Evolutionary conservation across 2,888 invertebrate genomes (phyloP), one percentile per base, ranked within the genome.

Genomic region (Dione vanillae): DNA sequence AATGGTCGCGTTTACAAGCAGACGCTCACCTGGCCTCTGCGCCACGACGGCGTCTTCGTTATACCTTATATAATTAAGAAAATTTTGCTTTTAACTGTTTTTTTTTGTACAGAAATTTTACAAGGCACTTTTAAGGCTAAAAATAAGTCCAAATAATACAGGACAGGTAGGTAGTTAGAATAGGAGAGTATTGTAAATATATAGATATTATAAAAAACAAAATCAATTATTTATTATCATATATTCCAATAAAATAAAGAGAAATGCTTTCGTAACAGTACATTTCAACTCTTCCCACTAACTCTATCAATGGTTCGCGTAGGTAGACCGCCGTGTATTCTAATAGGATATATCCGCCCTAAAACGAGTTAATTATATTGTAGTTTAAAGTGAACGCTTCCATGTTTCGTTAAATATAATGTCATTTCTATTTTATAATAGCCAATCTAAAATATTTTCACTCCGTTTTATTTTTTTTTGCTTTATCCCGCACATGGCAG

Each of bases 271-370:
- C 47, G 61, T 51, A 65, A 70, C 43, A 54, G 43, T 49, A 70
- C 37, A 49, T 65, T 20, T 40, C 35, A 54, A 56, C 65, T 69
- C 69, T 68, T 68, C 70, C 73, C 73, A 73, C 73, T 43, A 66
- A 61, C 41, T 66, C 54, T 68, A 62, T 51, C 68, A 68, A 70
- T 67, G 67, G 64, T 51, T 27, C 16, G 72, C 14, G 74, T 72
- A 52, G 72, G 74, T 14, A 62, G 58, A 72, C 72, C 62, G 70
- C 67, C 69, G 52, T 65, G 62, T 59, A 45, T 62, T 45, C 66
- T 72, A 74, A 74, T 72, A 47, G 68, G 41, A 72, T 58, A 65
- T 72, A 74, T 74, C 74, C 74, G 74, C 62, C 62, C 68, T 68
- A 72, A 70, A 70, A 71, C 67, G 16, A 59, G 59, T 72, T 74